phyloP scores from a whole-genome alignment of 2,113 vertebrate species.

The Panurus biarmicus region DNA sequence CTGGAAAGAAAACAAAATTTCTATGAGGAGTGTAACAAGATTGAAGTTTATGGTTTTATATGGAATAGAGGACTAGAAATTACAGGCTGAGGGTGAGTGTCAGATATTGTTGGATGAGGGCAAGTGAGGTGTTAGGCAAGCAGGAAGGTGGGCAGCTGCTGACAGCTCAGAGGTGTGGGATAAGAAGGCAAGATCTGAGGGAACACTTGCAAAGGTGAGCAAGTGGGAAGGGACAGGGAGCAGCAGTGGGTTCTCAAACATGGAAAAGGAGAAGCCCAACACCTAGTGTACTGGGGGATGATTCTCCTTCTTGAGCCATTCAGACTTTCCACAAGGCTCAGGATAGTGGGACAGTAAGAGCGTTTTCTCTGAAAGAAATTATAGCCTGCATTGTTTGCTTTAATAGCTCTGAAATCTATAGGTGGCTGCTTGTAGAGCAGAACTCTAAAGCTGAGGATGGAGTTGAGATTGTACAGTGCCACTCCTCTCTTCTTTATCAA shows the following conservation, averaged over 20 bases:
- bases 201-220: background rate
- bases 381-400: background rate
- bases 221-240: background rate
- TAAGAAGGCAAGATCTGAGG: background rate
- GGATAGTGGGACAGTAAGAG: background rate
- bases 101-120: slow-evolving; percentile 22
- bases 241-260: background rate
- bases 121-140: background rate
- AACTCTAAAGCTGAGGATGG: background rate
- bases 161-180: background rate
- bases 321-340: background rate
- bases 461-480: background rate
- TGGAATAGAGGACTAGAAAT: background rate
- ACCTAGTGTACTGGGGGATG: background rate
- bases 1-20: slow-evolving; percentile 29
- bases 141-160: slow-evolving; percentile 39
- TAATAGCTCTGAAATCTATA: background rate
- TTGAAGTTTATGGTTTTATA: slow-evolving; percentile 43
- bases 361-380: background rate
- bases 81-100: slow-evolving; percentile 19
- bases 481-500: background rate
- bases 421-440: background rate
- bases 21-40: background rate
- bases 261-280: background rate
- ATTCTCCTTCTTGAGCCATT: background rate